phyloP scores from a whole-genome alignment of 53 echinoderm and acorn worm species.

The Hippasteria phrygiana region DNA sequence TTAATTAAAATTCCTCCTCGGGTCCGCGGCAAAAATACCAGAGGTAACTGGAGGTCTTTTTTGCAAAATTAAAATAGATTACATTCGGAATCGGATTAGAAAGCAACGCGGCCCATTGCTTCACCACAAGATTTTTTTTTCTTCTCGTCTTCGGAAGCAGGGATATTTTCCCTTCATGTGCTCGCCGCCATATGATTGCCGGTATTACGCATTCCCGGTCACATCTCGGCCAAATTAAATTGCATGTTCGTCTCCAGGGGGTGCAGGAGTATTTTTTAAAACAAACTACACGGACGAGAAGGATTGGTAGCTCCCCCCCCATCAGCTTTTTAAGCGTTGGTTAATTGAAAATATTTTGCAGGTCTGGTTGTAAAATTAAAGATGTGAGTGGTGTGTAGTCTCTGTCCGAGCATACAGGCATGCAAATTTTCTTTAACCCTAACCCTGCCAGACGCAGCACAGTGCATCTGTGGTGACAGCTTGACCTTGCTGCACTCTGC shows the following conservation, averaged over 20 bases:
- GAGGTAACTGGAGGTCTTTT: conserved; percentile 28
- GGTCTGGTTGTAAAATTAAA: no score
- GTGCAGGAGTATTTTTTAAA: background rate
- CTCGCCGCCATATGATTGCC: background rate
- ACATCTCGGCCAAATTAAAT: conserved; percentile 54
- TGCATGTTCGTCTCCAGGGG: conserved; percentile 56
- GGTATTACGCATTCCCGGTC: conserved; percentile 43
- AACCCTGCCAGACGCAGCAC: no score
- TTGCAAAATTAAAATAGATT: conserved; percentile 41
- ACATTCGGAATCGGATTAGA: conserved; percentile 47
- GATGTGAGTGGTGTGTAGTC: no score
- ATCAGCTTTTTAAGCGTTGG: background rate
- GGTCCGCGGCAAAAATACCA: background rate
- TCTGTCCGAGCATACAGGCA: no score
- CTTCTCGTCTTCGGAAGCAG: background rate
- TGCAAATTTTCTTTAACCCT: no score
- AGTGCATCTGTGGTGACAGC: no score
- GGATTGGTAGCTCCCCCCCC: background rate
- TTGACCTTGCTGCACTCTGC: no score
- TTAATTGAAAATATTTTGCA: no score
- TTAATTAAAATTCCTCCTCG: conserved; percentile 11
- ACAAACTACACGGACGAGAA: background rate
- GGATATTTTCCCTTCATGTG: background rate
- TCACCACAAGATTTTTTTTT: background rate
- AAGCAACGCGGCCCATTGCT: background rate